A percentile compares a stretch with the other conserved stretches of the same genome.
Conservation (phyloP, 2,797 vertebrate genomes). For the Heliangelus exortis region DNA sequence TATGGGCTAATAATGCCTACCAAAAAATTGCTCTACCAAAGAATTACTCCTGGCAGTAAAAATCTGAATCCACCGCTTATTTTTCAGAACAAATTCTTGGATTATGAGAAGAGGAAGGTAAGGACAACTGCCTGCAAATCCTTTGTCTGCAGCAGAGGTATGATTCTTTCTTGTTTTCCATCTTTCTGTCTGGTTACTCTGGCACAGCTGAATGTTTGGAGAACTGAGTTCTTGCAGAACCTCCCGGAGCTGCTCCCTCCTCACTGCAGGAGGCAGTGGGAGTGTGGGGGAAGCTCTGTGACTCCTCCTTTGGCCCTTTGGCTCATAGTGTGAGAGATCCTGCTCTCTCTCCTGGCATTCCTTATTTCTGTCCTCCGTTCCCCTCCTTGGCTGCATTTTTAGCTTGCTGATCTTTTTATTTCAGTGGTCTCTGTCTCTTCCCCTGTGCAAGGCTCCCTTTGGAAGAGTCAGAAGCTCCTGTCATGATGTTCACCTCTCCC, state of each 20-base stretch:
- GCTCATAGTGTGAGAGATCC: not conserved
- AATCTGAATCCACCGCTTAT: conserved; percentile 12
- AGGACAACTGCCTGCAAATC: not conserved
- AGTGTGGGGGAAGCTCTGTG: not conserved
- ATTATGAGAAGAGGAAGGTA: conserved; percentile 96
- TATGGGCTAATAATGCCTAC: not conserved
- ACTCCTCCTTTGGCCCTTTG: not conserved
- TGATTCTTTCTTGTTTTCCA: not conserved
- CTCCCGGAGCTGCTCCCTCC: not conserved
- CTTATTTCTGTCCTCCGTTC: not conserved
- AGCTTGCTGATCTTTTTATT: not conserved
- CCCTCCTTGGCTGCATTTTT: not conserved
- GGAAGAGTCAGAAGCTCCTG: not conserved
- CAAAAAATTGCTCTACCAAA: not conserved
- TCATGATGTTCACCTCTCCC: not conserved
- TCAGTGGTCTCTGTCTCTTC: not conserved
- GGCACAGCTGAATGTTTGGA: not conserved
- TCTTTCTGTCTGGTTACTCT: not conserved
- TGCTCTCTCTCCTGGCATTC: not conserved
- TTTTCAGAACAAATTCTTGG: conserved; percentile 90
- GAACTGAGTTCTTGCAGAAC: not conserved
- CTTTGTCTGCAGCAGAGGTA: not conserved
- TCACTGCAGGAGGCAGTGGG: not conserved
- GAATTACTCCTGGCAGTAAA: not conserved
- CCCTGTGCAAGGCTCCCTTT: not conserved